A percentile compares a stretch with the other conserved stretches of the same genome.
Conservation (phyloP, 2,113 vertebrate genomes). For the Dryoscopus gambensis region DNA sequence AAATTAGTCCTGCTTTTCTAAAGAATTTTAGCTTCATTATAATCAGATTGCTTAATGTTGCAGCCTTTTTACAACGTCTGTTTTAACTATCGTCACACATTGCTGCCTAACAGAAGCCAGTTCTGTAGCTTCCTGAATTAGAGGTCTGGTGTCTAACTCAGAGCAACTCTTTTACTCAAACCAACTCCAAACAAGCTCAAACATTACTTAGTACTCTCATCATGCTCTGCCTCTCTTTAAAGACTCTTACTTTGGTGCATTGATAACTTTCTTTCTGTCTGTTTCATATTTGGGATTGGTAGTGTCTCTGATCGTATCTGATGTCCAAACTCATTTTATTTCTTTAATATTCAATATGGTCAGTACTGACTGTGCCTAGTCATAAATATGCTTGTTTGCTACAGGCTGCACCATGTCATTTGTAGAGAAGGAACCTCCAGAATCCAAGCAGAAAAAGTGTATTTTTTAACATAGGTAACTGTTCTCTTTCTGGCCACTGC, state of each 20-base stretch:
- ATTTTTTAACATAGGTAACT: background rate
- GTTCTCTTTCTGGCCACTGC: background rate
- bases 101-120: background rate
- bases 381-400: background rate
- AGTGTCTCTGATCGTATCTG: background rate
- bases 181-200: background rate
- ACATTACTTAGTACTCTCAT: accelerated
- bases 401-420: background rate
- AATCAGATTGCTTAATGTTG: background rate
- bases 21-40: background rate
- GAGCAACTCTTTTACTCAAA: background rate
- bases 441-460: background rate
- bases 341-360: background rate
- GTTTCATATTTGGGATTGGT: background rate
- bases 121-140: background rate
- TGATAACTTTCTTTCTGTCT: background rate
- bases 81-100: background rate
- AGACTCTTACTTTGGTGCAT: background rate
- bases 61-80: background rate
- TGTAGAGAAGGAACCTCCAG: background rate
- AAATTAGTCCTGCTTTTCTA: background rate
- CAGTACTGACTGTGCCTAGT: background rate
- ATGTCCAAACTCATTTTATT: background rate
- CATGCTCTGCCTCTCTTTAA: background rate
- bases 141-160: background rate